Base-by-base conservation (phyloP, 2,113 vertebrate genomes). In the Pithys albifrons region DNA sequence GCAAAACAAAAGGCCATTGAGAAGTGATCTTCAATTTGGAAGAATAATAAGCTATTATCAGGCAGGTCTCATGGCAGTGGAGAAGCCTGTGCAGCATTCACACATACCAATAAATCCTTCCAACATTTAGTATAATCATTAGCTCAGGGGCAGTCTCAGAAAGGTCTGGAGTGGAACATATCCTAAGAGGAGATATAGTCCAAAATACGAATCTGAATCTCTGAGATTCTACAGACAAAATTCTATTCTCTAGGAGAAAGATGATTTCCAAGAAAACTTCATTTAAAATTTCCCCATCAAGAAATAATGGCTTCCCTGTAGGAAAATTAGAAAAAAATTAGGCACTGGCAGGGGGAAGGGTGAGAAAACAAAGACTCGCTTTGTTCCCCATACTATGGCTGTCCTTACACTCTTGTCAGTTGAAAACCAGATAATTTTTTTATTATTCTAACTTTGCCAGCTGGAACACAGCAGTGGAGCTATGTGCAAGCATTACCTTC, bases 341-440 rank as follows among this genome's bases (percentile, higher is more conserved):
- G 37, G 37, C 49, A 80, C 0, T 4, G 45, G n/a, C 41, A 78
- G 58, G 51, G 45, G 13, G 43, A 28, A 92, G 66, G 23, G 29
- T 84, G 39, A 91, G 48, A 86, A 97, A 95, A 96, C 91, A 97
- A 93, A 94, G 90, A 52, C 75, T 79, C 0, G 0, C 51, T 94
- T 96, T 96, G 64, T 91, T 90, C 46, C 20, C 24, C 55, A 85
- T 64, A 59, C 55, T 95, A 57, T 80, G 74, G 92, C 85, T 59
- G 29, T 86, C 72, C 62, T 81, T 80, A 67, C 67, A 54, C 33
- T 77, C 87, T 35, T 81, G 20, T 80, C 76, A 71, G 52, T n/a
- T 74, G 61, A 79, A 95, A 94, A 93, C 1, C 19, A 91, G 46
- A 18, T 78, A 24, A 22, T 43, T 85, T 86, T 87, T 88, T 62